Evolutionary conservation across 1,140 invertebrate genomes (phyloP), one percentile per base, ranked within the genome.

Genomic region (Hormaphis cornu): DNA sequence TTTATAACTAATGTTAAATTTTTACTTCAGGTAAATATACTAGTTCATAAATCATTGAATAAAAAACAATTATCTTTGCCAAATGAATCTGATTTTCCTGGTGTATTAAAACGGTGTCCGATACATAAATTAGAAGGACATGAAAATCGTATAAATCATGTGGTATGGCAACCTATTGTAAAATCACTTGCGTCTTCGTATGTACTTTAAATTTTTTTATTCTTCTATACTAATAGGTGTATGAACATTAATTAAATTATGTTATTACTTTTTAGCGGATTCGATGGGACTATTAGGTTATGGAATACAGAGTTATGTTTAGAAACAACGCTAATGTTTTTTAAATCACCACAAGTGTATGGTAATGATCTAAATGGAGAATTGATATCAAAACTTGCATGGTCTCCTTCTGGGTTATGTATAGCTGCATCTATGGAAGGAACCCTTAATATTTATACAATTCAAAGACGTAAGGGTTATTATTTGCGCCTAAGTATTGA

Each of bases 221-320:
- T 56, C 10, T 10, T 44, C 24, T 20, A 14, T 44, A 46, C 4
- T 24, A 54, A 24, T 2, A 30, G 0, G 28, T 52, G 20, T 37
- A 14, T 58, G 22, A 3, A 7, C 14, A 33, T 9, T 52, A 10
- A 54, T 69, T 14, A 26, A 40, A n/a, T 22, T 52, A 5, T 22
- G 2, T 70, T 56, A 20, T 28, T 12, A 26, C n/a, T 28, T 30
- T 42, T 2, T 54, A 83, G 83, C 76, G 84, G 83, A 3, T 83
- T 81, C 74, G 85, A 87, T 78, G 83, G 84, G n/a, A 86, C 84
- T n/a, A 81, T 86, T 0, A 74, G 84, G n/a, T 75, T 85, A 6
- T 86, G 85, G 85, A 79, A 73, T 74, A 77, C 78, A 76, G 20
- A 77, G 78, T 69, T 77, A 76, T 42, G 77, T 75, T 16, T 84